phyloP scores from a whole-genome alignment of 2,113 vertebrate genomes.

The Holacanthus passer region DNA sequence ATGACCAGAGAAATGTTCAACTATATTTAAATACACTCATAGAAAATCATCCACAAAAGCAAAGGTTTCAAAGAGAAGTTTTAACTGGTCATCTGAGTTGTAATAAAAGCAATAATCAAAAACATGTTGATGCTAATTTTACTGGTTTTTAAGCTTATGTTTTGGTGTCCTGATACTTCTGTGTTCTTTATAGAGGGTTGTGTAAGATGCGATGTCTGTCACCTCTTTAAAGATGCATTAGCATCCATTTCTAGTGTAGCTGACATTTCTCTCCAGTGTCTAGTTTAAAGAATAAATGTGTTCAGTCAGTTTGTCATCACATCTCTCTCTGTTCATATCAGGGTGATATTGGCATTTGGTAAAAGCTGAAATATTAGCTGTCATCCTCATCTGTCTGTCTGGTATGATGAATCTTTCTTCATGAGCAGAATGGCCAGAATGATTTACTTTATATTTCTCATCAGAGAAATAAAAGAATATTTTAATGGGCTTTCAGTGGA shows the following conservation, averaged over 20 bases:
- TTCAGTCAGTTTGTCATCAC: conserved; percentile 3
- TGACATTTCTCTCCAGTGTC: conserved; percentile 2
- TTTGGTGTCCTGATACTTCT: too few relatives aligned
- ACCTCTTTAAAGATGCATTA: too few relatives aligned
- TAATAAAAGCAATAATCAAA: not conserved
- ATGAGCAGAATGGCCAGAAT: not conserved
- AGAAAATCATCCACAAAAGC: not conserved
- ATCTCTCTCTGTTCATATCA: conserved; percentile 38
- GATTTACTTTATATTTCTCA: not conserved
- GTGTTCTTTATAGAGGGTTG: not conserved
- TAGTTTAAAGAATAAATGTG: conserved; percentile 4
- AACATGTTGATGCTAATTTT: not conserved
- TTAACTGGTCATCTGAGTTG: not conserved
- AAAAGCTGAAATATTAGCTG: not conserved
- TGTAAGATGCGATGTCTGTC: not conserved
- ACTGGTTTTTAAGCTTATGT: too few relatives aligned
- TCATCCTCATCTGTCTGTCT: not conserved
- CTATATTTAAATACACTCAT: not conserved
- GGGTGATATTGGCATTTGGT: not conserved
- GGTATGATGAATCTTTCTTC: not conserved
- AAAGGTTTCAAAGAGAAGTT: conserved; percentile 14
- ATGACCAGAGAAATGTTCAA: conserved; percentile 13
- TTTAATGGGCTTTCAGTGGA: not conserved
- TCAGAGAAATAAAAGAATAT: too few relatives aligned
- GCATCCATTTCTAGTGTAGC: not conserved